A percentile compares a stretch with the other conserved stretches of the same genome.
These are phyloP conservation scores for Colletes gigas DNA, from an alignment of 1,140 invertebrate species.

Conservation along the genomic window DNA sequence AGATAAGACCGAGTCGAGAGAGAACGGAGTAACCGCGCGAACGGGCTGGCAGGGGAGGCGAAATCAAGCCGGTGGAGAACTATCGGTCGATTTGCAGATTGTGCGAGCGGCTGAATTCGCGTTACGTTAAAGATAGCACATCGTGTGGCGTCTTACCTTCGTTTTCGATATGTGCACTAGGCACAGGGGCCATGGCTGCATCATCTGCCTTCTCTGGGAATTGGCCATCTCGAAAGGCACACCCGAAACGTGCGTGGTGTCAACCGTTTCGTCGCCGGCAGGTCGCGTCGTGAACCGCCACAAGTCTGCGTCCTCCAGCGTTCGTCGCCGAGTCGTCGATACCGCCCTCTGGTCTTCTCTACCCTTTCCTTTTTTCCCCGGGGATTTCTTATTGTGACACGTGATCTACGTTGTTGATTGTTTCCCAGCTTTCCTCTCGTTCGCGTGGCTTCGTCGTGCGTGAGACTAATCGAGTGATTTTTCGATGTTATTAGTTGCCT, in stretches of 20 bases:
- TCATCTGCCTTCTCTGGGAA: slow-evolving; percentile 74
- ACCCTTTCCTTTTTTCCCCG: background rate
- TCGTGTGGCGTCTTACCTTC: slow-evolving; percentile 70
- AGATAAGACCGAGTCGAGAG: slow-evolving; percentile 15
- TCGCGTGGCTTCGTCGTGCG: background rate
- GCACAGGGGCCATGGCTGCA: slow-evolving; percentile 79
- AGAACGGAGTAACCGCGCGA: background rate
- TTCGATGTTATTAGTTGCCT: too few species aligned
- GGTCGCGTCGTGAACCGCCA: background rate
- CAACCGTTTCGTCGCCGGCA: background rate
- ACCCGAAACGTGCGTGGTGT: background rate
- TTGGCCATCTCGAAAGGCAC: slow-evolving; percentile 63
- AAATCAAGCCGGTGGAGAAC: slow-evolving; percentile 35
- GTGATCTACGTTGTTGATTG: too few species aligned
- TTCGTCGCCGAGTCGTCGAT: background rate
- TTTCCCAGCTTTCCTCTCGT: background rate
- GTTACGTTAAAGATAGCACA: slow-evolving; percentile 40
- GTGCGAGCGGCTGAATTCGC: background rate
- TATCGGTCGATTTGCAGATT: slow-evolving; percentile 12
- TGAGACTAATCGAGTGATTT: too few species aligned
- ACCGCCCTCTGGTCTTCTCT: background rate
- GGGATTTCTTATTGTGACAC: too few species aligned
- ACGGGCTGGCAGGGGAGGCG: slow-evolving; percentile 13
- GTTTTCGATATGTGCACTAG: slow-evolving; percentile 71
- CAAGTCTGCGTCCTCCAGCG: background rate